phyloP scores from a whole-genome alignment of 2,113 vertebrate species.

The Rattus rattus region DNA sequence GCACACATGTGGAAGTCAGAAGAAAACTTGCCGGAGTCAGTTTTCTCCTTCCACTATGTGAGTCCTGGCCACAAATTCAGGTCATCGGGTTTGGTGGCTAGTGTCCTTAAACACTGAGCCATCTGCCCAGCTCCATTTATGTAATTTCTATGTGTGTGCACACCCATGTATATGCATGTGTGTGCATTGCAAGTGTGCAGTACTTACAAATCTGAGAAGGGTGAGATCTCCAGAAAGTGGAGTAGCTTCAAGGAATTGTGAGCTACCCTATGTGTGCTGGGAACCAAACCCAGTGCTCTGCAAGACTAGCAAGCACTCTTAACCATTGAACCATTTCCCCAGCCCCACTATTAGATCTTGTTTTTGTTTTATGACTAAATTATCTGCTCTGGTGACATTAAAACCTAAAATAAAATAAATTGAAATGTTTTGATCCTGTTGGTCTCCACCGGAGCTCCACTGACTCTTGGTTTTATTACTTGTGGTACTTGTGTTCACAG shows the following conservation, averaged over 20 bases:
- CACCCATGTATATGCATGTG: background rate
- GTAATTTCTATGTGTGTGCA: background rate
- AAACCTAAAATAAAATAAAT: background rate
- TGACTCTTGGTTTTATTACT: background rate
- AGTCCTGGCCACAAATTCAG: background rate
- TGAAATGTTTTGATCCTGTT: background rate
- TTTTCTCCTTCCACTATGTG: background rate
- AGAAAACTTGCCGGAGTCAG: background rate
- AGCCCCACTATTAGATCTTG: background rate
- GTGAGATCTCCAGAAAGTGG: background rate
- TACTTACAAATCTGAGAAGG: background rate
- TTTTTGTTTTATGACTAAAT: constrained; percentile 13
- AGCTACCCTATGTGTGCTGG: background rate
- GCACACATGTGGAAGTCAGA: background rate
- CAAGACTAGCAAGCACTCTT: background rate
- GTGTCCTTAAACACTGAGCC: background rate
- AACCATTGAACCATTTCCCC: background rate
- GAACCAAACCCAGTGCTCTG: background rate
- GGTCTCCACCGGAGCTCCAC: background rate
- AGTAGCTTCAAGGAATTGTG: background rate
- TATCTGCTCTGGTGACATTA: background rate
- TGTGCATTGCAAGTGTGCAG: background rate
- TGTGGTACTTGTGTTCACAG: background rate
- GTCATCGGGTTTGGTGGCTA: background rate
- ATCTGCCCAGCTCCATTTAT: background rate